Evolutionary conservation across 2,797 vertebrate species (phyloP), one percentile per base, ranked within the genome.

Genomic region (Danio albolineatus): DNA sequence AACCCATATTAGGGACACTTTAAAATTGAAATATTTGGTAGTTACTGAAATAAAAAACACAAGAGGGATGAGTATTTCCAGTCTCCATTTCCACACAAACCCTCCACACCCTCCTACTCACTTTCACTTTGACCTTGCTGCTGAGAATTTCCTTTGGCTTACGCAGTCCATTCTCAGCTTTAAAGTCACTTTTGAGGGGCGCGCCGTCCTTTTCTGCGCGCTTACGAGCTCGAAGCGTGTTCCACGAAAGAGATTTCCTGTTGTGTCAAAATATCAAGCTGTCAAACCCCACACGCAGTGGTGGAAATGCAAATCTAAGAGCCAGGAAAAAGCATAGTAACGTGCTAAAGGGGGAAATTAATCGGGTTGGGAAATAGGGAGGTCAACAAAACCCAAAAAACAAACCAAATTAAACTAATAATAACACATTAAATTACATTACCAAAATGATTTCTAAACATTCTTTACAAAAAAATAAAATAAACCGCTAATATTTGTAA

Each of bases 221-320:
- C 94, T 98, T 99, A 96, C 97, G 95, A 92, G 98, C 95, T 80
- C 97, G 98, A 90, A 99, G 96, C 73, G 97, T 98, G 90, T 99
- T 98, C 98, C 98, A 99, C 69, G 98, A 99, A 89, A 98, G 95
- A 92, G 98, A 99, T 94, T 98, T 99, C 97, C 98, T 99, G 97
- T 96, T 94, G 89, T 95, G 94, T 93, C 95, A 95, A 95, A 95
- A 95, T 94, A 96, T 64, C 93, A 91, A 95, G 91, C 89, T 94
- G 91, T 95, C 94, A 96, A 95, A 94, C 1, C 83, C 83, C 91
- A 54, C 59, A 73, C 12, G 56, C 7, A 4, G 19, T 49, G 28
- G 36, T 13, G 41, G 19, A 77, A 54, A 67, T 53, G 65, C 76
- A 49, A 16, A 49, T 70, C n/a, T 91, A 89, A 82, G 53, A 21